Conservation (phyloP, 2,888 invertebrate species). For the Altica lythri region DNA sequence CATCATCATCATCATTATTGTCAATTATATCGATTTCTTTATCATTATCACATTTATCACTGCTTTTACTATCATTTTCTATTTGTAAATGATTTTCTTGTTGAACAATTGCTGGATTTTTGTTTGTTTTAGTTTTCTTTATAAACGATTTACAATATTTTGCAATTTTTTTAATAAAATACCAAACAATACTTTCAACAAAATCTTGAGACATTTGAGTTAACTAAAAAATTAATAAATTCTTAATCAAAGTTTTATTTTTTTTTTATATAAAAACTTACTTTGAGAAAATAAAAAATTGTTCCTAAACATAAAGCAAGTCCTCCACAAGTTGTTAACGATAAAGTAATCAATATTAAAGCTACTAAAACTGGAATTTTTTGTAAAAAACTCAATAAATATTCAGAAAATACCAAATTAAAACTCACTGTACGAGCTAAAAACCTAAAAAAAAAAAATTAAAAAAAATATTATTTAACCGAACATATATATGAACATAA, state of each 20-base stretch:
- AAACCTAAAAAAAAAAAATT: constrained; percentile 51
- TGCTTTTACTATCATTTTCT: constrained; percentile 5
- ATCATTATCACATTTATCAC: not conserved
- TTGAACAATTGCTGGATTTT: constrained; percentile 6
- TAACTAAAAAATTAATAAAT: constrained; percentile 59
- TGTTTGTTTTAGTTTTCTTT: constrained; percentile 17
- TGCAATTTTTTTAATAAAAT: constrained; percentile 48
- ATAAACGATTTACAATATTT: constrained; percentile 43
- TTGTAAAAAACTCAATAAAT: constrained; percentile 68
- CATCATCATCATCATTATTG: constrained; percentile 4
- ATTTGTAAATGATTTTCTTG: constrained; percentile 9
- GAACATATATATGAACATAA: too few species aligned
- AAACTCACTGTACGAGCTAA: constrained; percentile 59
- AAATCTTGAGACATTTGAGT: constrained; percentile 78
- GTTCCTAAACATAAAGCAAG: constrained; percentile 69
- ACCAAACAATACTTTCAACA: constrained; percentile 61
- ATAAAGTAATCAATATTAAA: constrained; percentile 65
- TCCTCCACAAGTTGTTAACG: constrained; percentile 74
- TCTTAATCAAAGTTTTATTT: too few species aligned
- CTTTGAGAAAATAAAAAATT: constrained; percentile 72
- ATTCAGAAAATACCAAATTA: constrained; percentile 62
- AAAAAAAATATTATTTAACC: too few species aligned
- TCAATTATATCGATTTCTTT: constrained; percentile 1
- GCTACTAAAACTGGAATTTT: constrained; percentile 72
- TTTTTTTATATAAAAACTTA: constrained; percentile 48